Evolutionary conservation across 1,140 invertebrate species (phyloP).

Genomic region (Leptoteleia sp.): DNA sequence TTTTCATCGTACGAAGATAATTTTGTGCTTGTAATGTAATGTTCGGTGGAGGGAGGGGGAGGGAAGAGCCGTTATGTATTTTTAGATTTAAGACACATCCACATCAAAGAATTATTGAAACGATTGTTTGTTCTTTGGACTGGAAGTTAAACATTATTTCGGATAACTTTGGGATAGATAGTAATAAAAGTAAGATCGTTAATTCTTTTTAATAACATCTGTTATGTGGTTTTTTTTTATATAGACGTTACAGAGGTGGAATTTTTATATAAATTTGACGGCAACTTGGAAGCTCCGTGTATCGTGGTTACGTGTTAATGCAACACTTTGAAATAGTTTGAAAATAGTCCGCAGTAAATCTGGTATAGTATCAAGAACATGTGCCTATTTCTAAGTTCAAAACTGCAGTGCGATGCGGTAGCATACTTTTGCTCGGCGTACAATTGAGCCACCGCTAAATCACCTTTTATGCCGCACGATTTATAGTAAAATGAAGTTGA

Average conservation of each 20-base stretch:
- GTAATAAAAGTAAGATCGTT: conserved; percentile 51
- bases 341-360: conserved; percentile 55
- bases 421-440: conserved; percentile 13
- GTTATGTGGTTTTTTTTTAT: conserved; percentile 51
- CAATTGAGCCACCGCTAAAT: conserved; percentile 28
- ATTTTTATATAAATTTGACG: conserved; percentile 54
- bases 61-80: conserved; percentile 6
- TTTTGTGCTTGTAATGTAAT: too few species aligned
- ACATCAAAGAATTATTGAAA: conserved; percentile 30
- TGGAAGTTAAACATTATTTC: conserved; percentile 28
- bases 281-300: conserved; percentile 39
- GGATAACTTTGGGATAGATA: conserved; percentile 31
- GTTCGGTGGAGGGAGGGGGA: too few species aligned
- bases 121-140: conserved; percentile 16
- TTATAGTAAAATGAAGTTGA: too few species aligned
- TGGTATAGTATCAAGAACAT: conserved; percentile 47
- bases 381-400: conserved; percentile 40
- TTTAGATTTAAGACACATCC: conserved; percentile 10
- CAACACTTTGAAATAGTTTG: conserved; percentile 51
- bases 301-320: conserved; percentile 52
- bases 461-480: conserved; percentile 16
- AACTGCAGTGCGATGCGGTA: conserved; percentile 5
- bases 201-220: conserved; percentile 41
- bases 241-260: conserved; percentile 27
- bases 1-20: too few species aligned